These are phyloP conservation scores for Lingula anatina DNA, from an alignment of 2,888 invertebrate genomes.

Conservation along the genomic window DNA sequence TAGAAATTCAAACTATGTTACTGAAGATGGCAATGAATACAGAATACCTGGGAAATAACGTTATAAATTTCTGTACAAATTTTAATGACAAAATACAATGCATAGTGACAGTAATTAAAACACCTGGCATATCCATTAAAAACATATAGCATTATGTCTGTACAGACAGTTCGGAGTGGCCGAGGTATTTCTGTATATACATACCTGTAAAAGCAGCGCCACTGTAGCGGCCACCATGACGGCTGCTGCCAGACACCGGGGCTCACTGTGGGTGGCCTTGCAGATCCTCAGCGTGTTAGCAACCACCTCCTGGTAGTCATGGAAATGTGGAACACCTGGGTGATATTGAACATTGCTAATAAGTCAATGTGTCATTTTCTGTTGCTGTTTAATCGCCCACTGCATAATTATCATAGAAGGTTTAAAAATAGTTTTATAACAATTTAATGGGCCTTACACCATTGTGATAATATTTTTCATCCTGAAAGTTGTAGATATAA, in stretches of 20 bases:
- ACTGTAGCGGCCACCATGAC: constrained; percentile 38
- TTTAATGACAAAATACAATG: neutral
- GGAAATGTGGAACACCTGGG: constrained; percentile 41
- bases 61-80: neutral
- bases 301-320: constrained; percentile 33
- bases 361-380: too few relatives aligned
- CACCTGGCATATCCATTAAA: neutral
- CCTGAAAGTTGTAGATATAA: too few relatives aligned
- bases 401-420: too few relatives aligned
- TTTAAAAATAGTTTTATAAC: too few relatives aligned
- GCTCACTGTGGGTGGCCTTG: constrained; percentile 45
- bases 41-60: neutral
- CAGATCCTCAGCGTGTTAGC: constrained; percentile 42
- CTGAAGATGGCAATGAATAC: neutral
- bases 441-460: too few relatives aligned
- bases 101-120: neutral
- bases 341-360: too few relatives aligned
- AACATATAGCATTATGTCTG: neutral
- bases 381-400: too few relatives aligned
- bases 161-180: neutral
- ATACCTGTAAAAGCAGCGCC: constrained; percentile 45
- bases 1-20: too few relatives aligned
- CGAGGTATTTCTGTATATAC: too few relatives aligned
- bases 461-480: too few relatives aligned
- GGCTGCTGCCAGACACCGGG: constrained; percentile 39